Evolutionary conservation across 64 coral and sea anemone genomes (phyloP), one percentile per base, ranked within the genome.

Genomic region (Stylophora pistillata): DNA sequence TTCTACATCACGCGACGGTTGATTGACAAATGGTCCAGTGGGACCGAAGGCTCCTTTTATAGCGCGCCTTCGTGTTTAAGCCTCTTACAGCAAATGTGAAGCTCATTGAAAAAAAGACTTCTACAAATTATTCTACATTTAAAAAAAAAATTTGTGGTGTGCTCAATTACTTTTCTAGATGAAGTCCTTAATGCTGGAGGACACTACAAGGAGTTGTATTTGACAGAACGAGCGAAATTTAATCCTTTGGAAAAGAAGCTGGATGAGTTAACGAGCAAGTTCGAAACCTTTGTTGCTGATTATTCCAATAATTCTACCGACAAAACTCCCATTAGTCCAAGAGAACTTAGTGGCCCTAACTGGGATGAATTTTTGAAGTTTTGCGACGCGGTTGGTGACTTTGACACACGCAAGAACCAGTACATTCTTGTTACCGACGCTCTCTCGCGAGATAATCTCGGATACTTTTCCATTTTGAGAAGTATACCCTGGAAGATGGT

Each of bases 401-500:
- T 95, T 78, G 86, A 95, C 52, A 59, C 89, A 11, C 55, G 73
- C 18, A 63, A 91, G 26, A 91, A 95, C 37, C 89, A 95, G 16
- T 95, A 95, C 13, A 91, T 95, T 26, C 76, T 95, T 25, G 58
- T 95, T 20, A 73, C 89, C 34, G 94, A 95, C 72, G 89, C 89
- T 75, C 78, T 95, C 11, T 57, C 89, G 14, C 9, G 31, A 63
- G 78, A 78, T 32, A 59, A 95, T 28, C 55, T 89, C 0, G 30
- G 86, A 0, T 74, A 72, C 28, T 84, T 89, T 59, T 95, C 94
- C 60, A 79, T 69, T 57, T 64, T 95, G 53, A 82, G 94, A 95
- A 89, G 78, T 85, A 79, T 95, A 4, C 73, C 94, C 15, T 95
- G 94, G 94, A 95, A 95, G 85, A 88, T 95, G 85, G 89, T 95